Evolutionary conservation across 2,888 invertebrate genomes (phyloP).

Genomic region (Ceramica pisi): DNA sequence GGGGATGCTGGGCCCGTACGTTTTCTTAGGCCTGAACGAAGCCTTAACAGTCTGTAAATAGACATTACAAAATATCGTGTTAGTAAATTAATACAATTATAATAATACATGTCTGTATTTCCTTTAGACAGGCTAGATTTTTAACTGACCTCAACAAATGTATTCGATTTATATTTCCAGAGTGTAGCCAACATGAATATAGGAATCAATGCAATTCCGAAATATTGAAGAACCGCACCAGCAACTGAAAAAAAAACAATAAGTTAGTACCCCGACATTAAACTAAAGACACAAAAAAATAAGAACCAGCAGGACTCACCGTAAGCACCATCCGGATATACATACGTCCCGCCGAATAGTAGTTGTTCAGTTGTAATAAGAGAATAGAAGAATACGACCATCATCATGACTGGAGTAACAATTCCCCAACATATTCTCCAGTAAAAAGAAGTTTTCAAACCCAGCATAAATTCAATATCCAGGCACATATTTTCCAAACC

Average conservation of each 20-base stretch:
- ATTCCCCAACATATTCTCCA: conserved; percentile 96
- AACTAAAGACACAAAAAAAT: background rate
- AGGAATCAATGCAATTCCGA: conserved; percentile 84
- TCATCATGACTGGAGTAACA: conserved; percentile 93
- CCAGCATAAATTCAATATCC: conserved; percentile 96
- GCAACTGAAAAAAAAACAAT: conserved; percentile 82
- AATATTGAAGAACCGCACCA: conserved; percentile 81
- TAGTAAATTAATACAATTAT: background rate
- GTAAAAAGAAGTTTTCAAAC: conserved; percentile 92
- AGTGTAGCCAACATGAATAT: conserved; percentile 78
- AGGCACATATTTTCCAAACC: conserved; percentile 85
- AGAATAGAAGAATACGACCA: conserved; percentile 93
- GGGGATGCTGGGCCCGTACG: conserved; percentile 89
- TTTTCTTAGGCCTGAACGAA: conserved; percentile 85
- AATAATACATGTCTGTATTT: background rate
- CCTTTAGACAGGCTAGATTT: background rate
- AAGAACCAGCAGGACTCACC: conserved; percentile 82
- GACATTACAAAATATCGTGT: background rate
- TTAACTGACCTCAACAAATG: conserved; percentile 74
- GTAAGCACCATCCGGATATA: conserved; percentile 91
- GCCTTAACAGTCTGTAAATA: conserved; percentile 82
- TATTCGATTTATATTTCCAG: conserved; percentile 81
- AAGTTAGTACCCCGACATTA: background rate
- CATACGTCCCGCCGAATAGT: conserved; percentile 90
- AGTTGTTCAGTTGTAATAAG: conserved; percentile 92